phyloP scores from a whole-genome alignment of 2,888 invertebrate genomes.

The Panzeria rudis region DNA sequence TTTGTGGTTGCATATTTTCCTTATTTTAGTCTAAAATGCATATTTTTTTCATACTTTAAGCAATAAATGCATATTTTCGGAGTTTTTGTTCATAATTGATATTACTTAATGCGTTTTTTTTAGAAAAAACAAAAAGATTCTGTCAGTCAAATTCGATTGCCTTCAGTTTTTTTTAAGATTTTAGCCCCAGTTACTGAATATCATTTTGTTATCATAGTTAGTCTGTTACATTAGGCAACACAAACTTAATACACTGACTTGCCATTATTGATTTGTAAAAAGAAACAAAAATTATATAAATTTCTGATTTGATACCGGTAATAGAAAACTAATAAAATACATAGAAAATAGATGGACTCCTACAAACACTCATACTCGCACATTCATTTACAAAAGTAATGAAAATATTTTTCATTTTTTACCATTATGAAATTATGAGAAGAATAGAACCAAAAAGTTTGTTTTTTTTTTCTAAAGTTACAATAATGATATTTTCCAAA shows the following conservation, averaged over 20 bases:
- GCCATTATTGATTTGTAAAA: not conserved
- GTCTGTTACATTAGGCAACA: not conserved
- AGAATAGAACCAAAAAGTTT: constrained; percentile 15
- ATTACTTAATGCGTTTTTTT: too few species aligned
- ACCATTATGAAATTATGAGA: constrained; percentile 27
- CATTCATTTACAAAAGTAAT: constrained; percentile 6
- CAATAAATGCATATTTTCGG: too few species aligned
- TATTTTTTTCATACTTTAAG: too few species aligned
- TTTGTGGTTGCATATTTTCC: too few species aligned
- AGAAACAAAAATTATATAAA: constrained; percentile 12
- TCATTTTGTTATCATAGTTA: not conserved
- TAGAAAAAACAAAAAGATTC: too few species aligned
- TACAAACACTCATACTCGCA: not conserved
- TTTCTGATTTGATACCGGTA: constrained; percentile 40
- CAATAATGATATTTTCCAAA: constrained; percentile 29
- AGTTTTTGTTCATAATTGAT: too few species aligned
- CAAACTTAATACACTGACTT: not conserved
- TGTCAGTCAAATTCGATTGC: too few species aligned
- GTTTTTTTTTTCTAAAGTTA: constrained; percentile 19
- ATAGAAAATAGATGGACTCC: constrained; percentile 3
- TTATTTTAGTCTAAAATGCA: too few species aligned
- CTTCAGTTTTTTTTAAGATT: too few species aligned
- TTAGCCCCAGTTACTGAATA: too few species aligned
- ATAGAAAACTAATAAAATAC: constrained; percentile 38
- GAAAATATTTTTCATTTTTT: constrained; percentile 20